Evolutionary conservation across 2,888 invertebrate genomes (phyloP), one percentile per base, ranked within the genome.

Genomic region (Dryadula phaetusa): DNA sequence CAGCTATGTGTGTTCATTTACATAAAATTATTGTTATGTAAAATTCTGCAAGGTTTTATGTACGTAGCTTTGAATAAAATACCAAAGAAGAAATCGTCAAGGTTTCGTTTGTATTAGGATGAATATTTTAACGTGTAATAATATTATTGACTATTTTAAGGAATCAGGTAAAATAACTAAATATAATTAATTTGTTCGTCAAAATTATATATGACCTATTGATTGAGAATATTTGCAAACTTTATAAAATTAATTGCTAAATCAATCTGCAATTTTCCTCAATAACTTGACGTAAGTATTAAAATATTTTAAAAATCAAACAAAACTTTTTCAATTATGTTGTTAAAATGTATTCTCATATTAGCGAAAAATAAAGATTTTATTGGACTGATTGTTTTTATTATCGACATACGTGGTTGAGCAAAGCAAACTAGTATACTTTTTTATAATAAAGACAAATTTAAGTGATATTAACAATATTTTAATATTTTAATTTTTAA

Each of bases 11-110:
- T 28, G 47, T 37, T 34, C 34, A 62, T 62, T 46, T 46, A 20
- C 28, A 60, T 60, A 60, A 60, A 60, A 60, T 32, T 44, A 46
- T 60, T 60, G 18, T 28, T 60, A 46, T 46, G n/a, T 32, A 16
- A 32, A 46, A 32, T 46, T 60, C 60, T 32, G 44, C 46, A 60
- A 60, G 60, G 60, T 46, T 60, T 32, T 60, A 20, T 25, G 52
- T 52, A 10, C n/a, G n/a, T 60, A 14, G 44, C 32, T 60, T 44
- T 28, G 32, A 28, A 18, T 60, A 44, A 44, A 46, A 32, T 46
- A 32, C 20, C 3, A 18, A 60, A 46, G 60, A 60, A 46, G 16
- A 60, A 28, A 14, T 60, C 7, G 14, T 46, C 32, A 60, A 46
- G 60, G 60, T 46, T 46, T 18, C 14, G 18, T 46, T 60, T 16